Percentiles rank a stretch among this genome's conserved stretches.
Evolutionary conservation across 2,113 vertebrate genomes (phyloP).

Genomic region (Crotalus viridis): DNA sequence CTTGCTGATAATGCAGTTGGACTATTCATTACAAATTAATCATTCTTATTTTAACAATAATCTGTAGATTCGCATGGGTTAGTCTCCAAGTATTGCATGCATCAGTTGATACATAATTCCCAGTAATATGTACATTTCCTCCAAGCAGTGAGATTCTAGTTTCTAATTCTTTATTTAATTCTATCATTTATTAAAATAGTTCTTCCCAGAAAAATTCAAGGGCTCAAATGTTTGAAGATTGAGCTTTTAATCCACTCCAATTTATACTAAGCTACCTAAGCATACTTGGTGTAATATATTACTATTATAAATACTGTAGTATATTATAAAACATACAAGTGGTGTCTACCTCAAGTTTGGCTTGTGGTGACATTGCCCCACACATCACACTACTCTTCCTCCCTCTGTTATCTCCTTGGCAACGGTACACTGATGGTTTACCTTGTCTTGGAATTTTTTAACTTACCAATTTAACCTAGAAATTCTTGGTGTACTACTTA

Average conservation of each 20-base stretch:
- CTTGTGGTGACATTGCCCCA: not conserved
- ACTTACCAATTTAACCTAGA: not conserved
- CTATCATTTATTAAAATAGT: not conserved
- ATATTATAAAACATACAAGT: not conserved
- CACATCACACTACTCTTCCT: not conserved
- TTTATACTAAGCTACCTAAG: not conserved
- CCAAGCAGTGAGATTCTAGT: not conserved
- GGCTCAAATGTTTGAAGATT: not conserved
- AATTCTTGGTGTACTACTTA: not conserved
- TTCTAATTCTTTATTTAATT: slow-evolving; percentile 12
- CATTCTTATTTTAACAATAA: slow-evolving; percentile 4
- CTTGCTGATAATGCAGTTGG: not conserved
- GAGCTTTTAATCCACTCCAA: not conserved
- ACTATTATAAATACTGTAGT: not conserved
- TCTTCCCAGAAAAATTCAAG: not conserved
- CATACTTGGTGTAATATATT: not conserved
- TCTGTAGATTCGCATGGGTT: not conserved
- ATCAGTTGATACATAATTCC: slow-evolving; percentile 15
- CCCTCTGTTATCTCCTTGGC: not conserved
- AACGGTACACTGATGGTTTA: not conserved
- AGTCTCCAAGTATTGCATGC: not conserved
- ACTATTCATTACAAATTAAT: slow-evolving; percentile 20
- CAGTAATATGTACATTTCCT: not conserved
- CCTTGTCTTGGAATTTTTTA: not conserved
- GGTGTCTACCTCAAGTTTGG: not conserved